Base-by-base conservation (phyloP, 2,888 invertebrate species). In the Entomobrya proxima region DNA sequence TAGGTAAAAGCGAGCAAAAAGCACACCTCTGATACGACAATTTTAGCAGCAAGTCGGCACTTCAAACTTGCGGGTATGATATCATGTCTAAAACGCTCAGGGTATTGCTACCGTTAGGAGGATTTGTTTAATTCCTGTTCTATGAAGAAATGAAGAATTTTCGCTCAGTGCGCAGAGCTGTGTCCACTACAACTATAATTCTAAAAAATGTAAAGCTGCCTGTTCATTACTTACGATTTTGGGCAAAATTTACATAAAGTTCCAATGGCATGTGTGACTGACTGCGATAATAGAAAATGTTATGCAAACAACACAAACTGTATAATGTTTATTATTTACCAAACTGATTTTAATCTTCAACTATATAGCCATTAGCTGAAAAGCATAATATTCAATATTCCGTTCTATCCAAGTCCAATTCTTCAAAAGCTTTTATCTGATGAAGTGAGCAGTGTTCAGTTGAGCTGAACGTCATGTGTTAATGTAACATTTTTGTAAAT, bases 341-440 rank as follows among this genome's bases (percentile, higher is more conserved):
- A 55, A 24, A 24, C 2, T 6, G 27, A 18, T 55, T 55, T 55
- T 24, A 7, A 2, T 24, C 9, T 55, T 15, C 55, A 27, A 21
- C 27, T 7, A 50, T 27, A 9, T 47, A 15, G 50, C 18, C 55
- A 55, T 27, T 55, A 27, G 55, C 55, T 55, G 24, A 18, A 55
- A 55, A 55, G 55, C 27, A 15, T 55, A 24, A n/a, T n/a, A n/a
- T n/a, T n/a, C 13, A 18, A 11, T 55, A 18, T 5, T 55, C 21
- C 4, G 3, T 21, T 50, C 21, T 18, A n/a, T n/a, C n/a, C n/a
- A n/a, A n/a, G n/a, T 50, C 15, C 50, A 50, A 7, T 18, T 13
- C 55, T 55, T 55, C 55, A 55, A 55, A 55, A 55, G 55, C 55
- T 55, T 55, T 55, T 55, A 55, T 55, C 24, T 55, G 55, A 24